These are phyloP conservation scores for Nothura maculosa DNA, from an alignment of 2,797 vertebrate species.

Conservation along the genomic window DNA sequence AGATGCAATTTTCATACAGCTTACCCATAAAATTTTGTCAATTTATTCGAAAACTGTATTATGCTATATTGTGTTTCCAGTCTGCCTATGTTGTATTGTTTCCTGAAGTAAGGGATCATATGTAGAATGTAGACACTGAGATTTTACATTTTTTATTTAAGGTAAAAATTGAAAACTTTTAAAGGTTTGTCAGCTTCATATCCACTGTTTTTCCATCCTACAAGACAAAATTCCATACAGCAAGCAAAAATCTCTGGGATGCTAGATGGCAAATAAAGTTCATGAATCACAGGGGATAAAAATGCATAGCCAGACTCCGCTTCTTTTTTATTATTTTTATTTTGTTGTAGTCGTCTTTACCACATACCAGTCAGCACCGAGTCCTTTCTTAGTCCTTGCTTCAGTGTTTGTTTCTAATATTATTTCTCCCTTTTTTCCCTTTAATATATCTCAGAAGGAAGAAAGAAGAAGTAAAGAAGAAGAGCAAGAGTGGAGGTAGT, in stretches of 20 bases:
- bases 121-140: constrained; percentile 10
- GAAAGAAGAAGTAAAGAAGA: constrained; percentile 72
- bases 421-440: constrained; percentile 58
- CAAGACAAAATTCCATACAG: constrained; percentile 82
- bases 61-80: constrained; percentile 29
- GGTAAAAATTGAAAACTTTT: constrained; percentile 29
- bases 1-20: not conserved
- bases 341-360: constrained; percentile 8
- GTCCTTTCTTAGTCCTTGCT: constrained; percentile 46
- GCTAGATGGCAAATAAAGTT: constrained; percentile 40
- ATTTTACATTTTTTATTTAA: constrained; percentile 4
- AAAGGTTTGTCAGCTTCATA: constrained; percentile 39
- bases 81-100: constrained; percentile 22
- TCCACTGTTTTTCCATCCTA: constrained; percentile 66
- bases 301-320: constrained; percentile 45
- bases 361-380: constrained; percentile 9
- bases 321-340: not conserved
- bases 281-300: constrained; percentile 72
- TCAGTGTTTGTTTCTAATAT: constrained; percentile 69
- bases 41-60: not conserved
- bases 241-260: constrained; percentile 68
- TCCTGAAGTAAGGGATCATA: not conserved
- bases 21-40: not conserved
- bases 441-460: constrained; percentile 64
- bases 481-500: constrained; percentile 62